Conservation (phyloP, 2,888 invertebrate genomes). For the Trichopria drosophilae region DNA sequence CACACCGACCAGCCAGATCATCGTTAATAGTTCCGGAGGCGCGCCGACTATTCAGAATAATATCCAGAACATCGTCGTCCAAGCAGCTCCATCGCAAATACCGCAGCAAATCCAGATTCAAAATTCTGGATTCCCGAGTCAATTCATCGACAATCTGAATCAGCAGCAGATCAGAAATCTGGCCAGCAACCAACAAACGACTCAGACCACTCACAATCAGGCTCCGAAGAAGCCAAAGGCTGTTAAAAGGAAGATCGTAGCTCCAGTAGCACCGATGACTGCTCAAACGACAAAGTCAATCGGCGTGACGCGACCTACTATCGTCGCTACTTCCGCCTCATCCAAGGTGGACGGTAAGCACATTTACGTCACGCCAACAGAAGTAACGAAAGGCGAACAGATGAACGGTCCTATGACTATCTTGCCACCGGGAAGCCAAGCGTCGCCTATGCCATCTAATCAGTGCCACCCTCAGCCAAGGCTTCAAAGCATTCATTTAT, state of each 20-base stretch:
- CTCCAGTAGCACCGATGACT: too few relatives aligned
- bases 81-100: conserved; percentile 55
- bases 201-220: conserved; percentile 31
- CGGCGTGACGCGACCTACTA: conserved; percentile 41
- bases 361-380: conserved; percentile 9
- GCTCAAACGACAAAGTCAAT: conserved; percentile 29
- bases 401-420: conserved; percentile 45
- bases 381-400: too few relatives aligned
- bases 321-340: conserved; percentile 35
- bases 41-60: conserved; percentile 57
- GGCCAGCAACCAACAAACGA: conserved; percentile 15
- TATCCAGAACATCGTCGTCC: conserved; percentile 57
- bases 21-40: conserved; percentile 56
- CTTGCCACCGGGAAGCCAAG: conserved; percentile 41
- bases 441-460: conserved; percentile 45
- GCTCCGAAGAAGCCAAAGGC: conserved; percentile 51
- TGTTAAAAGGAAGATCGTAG: conserved; percentile 48
- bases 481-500: conserved; percentile 74
- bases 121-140: conserved; percentile 55
- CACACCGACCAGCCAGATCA: conserved; percentile 57
- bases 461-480: conserved; percentile 62
- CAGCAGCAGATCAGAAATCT: conserved; percentile 55
- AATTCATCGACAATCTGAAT: conserved; percentile 56
- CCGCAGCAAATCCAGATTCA: conserved; percentile 57
- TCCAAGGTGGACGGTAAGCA: conserved; percentile 13